phyloP scores from a whole-genome alignment of 1,140 invertebrate species.

The Neelides sp. region DNA sequence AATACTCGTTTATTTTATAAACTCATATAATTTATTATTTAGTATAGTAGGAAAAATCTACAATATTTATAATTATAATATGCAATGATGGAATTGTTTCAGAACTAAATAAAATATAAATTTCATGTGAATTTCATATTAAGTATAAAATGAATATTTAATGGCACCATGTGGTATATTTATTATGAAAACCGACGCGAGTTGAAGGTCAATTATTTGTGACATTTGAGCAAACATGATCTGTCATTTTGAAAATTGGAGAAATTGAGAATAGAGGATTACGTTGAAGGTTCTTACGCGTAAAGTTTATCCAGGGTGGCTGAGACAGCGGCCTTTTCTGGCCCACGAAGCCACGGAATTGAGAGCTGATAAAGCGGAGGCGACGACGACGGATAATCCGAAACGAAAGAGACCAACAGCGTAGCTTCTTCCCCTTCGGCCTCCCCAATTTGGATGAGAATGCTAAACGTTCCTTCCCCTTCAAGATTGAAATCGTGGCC shows the following conservation, averaged over 20 bases:
- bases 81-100: too few relatives aligned
- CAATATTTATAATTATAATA: too few relatives aligned
- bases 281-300: conserved; percentile 43
- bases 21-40: too few relatives aligned
- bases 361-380: conserved; percentile 58
- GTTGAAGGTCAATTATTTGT: too few relatives aligned
- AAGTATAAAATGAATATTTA: too few relatives aligned
- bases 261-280: conserved; percentile 10
- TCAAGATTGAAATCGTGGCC: conserved; percentile 53
- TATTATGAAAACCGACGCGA: too few relatives aligned
- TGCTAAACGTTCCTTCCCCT: conserved; percentile 35
- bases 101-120: too few relatives aligned
- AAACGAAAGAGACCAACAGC: conserved; percentile 47
- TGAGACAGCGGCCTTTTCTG: conserved; percentile 44
- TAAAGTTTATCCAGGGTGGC: conserved; percentile 50
- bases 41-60: too few relatives aligned
- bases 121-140: too few relatives aligned
- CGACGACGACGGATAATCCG: conserved; percentile 49
- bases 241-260: conserved; percentile 3
- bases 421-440: conserved; percentile 37
- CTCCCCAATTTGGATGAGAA: conserved; percentile 14
- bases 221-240: too few relatives aligned
- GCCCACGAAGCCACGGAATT: conserved; percentile 52
- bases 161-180: too few relatives aligned
- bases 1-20: too few relatives aligned